Conservation (phyloP, 2,113 vertebrate species). For the Colossoma macropomum region DNA sequence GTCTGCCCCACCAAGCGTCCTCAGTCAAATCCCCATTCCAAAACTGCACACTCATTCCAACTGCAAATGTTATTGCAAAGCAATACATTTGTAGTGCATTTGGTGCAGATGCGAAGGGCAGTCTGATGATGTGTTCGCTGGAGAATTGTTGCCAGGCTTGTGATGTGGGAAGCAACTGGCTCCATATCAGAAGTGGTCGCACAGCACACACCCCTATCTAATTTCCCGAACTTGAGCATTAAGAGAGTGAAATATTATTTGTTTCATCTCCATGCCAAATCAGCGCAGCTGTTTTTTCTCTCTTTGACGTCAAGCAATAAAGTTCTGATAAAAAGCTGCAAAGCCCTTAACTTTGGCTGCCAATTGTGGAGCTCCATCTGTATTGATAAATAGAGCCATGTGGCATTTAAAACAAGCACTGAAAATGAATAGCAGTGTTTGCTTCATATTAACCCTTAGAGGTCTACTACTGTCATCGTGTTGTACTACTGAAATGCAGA, state of each 20-base stretch:
- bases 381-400: constrained; percentile 4
- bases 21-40: constrained; percentile 22
- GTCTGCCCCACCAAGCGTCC: background rate
- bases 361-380: background rate
- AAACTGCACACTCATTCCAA: constrained; percentile 1
- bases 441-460: background rate
- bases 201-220: constrained; percentile 51
- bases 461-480: no score
- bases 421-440: background rate
- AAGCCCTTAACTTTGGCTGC: background rate
- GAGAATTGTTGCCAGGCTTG: constrained; percentile 48
- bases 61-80: background rate
- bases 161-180: constrained; percentile 66
- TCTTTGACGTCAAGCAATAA: constrained; percentile 17
- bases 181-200: constrained; percentile 55
- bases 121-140: background rate
- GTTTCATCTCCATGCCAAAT: constrained; percentile 58
- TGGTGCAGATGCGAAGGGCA: background rate
- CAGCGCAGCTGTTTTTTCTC: constrained; percentile 40
- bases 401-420: background rate
- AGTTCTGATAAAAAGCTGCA: background rate
- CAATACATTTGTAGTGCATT: background rate
- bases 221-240: constrained; percentile 27
- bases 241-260: constrained; percentile 38
- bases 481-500: no score